Percentiles rank a stretch among this genome's conserved stretches.
These are phyloP conservation scores for Echinops telfairi DNA, from an alignment of 2,113 vertebrate species.

Conservation along the genomic window DNA sequence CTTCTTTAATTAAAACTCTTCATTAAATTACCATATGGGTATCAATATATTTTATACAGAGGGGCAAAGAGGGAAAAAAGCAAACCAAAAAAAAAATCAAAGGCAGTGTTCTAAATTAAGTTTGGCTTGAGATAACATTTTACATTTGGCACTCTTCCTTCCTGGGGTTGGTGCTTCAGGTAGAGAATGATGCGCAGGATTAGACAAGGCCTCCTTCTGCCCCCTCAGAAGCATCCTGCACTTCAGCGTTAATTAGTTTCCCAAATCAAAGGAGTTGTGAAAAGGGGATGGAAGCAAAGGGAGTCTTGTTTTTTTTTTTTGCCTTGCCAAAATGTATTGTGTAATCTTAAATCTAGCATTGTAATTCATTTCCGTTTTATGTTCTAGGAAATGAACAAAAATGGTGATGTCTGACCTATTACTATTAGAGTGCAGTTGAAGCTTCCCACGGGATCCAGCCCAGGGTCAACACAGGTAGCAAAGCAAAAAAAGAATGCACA, in stretches of 20 bases:
- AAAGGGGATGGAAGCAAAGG: neutral
- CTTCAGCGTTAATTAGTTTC: neutral
- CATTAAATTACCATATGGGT: slow-evolving; percentile 57
- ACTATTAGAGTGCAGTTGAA: neutral
- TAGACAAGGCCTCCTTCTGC: neutral
- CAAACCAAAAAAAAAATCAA: slow-evolving; percentile 41
- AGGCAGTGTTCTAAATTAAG: slow-evolving; percentile 15
- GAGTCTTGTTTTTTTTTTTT: neutral
- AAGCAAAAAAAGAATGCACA: neutral
- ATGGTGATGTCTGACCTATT: neutral
- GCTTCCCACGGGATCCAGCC: neutral
- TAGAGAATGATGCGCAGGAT: neutral
- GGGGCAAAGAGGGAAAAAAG: neutral
- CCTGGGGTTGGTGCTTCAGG: neutral
- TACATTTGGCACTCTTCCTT: slow-evolving; percentile 7
- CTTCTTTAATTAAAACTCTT: slow-evolving; percentile 68
- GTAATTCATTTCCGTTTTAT: neutral
- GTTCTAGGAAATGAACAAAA: neutral
- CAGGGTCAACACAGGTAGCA: neutral
- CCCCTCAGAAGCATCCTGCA: neutral
- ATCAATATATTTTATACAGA: slow-evolving; percentile 26
- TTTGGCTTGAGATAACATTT: slow-evolving; percentile 5
- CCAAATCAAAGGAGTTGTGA: slow-evolving; percentile 35
- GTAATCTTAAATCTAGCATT: neutral
- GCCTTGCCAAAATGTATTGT: too few species aligned